Evolutionary conservation across 2,797 vertebrate species (phyloP).

Genomic region (Ispidina lecontei): DNA sequence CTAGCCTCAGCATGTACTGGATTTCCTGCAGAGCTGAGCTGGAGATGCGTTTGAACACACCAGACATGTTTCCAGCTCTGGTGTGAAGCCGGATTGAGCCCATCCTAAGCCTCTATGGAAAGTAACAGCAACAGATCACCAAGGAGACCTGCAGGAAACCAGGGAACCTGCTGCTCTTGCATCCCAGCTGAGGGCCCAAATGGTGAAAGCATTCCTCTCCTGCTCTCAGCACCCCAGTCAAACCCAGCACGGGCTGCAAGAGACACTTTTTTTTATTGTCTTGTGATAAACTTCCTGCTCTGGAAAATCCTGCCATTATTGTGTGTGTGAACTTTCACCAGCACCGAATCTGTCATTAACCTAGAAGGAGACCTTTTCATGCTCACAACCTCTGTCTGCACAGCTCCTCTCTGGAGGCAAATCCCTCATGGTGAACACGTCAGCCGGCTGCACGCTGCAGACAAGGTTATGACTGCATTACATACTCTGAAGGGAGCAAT

Average conservation of each 20-base stretch:
- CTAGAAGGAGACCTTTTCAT: slow-evolving; percentile 50
- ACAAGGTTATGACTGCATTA: slow-evolving; percentile 62
- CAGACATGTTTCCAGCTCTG: neutral
- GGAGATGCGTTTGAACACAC: neutral
- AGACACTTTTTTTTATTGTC: neutral
- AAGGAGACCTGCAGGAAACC: neutral
- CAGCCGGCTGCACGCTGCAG: slow-evolving; percentile 23
- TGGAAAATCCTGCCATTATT: neutral
- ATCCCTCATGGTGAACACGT: slow-evolving; percentile 23
- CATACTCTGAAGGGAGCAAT: neutral
- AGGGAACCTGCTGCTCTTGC: neutral
- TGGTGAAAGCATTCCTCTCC: neutral
- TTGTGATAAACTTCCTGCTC: neutral
- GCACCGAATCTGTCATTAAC: slow-evolving; percentile 1
- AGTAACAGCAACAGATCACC: neutral
- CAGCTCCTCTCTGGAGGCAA: slow-evolving; percentile 37
- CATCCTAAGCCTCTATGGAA: neutral
- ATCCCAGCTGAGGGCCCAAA: neutral
- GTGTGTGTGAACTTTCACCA: slow-evolving; percentile 22
- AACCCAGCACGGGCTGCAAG: neutral
- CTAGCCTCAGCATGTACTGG: neutral
- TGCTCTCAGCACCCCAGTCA: neutral
- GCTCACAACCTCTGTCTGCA: slow-evolving; percentile 29
- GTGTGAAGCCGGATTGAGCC: neutral
- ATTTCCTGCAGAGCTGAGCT: neutral